Evolutionary conservation across 2,113 vertebrate species (phyloP), one percentile per base, ranked within the genome.

Genomic region (Pedetes capensis): DNA sequence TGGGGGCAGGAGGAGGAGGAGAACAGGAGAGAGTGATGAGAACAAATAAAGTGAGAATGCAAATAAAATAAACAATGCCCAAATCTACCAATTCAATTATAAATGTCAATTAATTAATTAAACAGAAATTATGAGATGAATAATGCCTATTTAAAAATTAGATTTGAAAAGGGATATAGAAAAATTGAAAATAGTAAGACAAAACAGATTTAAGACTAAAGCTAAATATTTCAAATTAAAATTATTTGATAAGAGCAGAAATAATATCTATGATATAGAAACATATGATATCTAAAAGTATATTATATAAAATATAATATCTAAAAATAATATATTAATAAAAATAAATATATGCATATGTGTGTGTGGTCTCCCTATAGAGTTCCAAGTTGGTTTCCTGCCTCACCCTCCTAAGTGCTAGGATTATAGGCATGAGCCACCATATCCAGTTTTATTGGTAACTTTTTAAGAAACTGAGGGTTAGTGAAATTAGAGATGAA

Each of bases 211-310:
- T 74, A 91, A 88, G 7, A 68, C 20, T 55, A 91, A 42, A 72
- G 22, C 23, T 61, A 79, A 72, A 59, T 69, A 78, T 51, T 79
- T 37, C 47, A 78, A 95, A 89, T 75, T 89, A 89, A 92, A 14
- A 47, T 53, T 69, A 89, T 4, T 17, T 74, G 32, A 66, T 64
- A 53, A 57, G 76, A 66, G 64, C 59, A 93, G 34, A 83, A n/a
- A n/a, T n/a, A n/a, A n/a, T n/a, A n/a, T n/a, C n/a, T n/a, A n/a
- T n/a, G n/a, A n/a, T n/a, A n/a, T n/a, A n/a, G n/a, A n/a, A n/a
- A n/a, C n/a, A n/a, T n/a, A n/a, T n/a, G n/a, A n/a, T n/a, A n/a
- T n/a, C n/a, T n/a, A n/a, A n/a, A n/a, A n/a, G n/a, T n/a, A n/a
- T n/a, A n/a, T n/a, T n/a, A n/a, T n/a, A n/a, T n/a, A n/a, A n/a